phyloP scores from a whole-genome alignment of 2,113 vertebrate genomes.

The Hemichromis elongatus region DNA sequence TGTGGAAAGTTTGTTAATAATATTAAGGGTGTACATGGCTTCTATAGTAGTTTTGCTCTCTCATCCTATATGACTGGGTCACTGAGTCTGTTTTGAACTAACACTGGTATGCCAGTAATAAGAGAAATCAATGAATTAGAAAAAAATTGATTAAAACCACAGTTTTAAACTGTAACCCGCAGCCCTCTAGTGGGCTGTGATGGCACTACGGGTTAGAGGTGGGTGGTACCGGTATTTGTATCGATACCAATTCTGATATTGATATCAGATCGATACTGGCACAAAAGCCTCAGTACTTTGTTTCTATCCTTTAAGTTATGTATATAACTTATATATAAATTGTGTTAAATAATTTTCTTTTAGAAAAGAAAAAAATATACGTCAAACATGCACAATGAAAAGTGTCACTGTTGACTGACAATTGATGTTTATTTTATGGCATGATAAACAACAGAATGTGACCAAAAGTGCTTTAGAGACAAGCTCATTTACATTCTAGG shows the following conservation, averaged over 20 bases:
- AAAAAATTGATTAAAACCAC: background rate
- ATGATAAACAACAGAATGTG: background rate
- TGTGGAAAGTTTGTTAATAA: background rate
- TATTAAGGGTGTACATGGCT: background rate
- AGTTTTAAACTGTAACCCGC: background rate
- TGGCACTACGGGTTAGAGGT: background rate
- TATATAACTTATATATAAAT: background rate
- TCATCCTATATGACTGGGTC: background rate
- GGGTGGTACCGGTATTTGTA: background rate
- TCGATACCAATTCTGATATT: background rate
- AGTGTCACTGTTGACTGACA: background rate
- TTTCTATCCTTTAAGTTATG: background rate
- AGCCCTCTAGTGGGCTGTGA: background rate
- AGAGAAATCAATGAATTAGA: background rate
- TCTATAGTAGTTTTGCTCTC: background rate
- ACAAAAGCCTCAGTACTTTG: rapidly evolving
- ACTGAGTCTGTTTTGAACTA: rapidly evolving
- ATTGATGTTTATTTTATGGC: background rate
- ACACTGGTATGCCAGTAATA: background rate
- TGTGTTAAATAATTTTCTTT: background rate
- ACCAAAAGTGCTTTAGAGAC: background rate
- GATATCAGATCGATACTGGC: background rate
- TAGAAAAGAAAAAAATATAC: background rate
- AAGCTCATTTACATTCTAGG: background rate
- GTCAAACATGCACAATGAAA: background rate